Percentiles rank a stretch among this genome's conserved stretches.
Evolutionary conservation across 2,797 vertebrate species (phyloP).

Genomic region (Anisognathus igniventris): DNA sequence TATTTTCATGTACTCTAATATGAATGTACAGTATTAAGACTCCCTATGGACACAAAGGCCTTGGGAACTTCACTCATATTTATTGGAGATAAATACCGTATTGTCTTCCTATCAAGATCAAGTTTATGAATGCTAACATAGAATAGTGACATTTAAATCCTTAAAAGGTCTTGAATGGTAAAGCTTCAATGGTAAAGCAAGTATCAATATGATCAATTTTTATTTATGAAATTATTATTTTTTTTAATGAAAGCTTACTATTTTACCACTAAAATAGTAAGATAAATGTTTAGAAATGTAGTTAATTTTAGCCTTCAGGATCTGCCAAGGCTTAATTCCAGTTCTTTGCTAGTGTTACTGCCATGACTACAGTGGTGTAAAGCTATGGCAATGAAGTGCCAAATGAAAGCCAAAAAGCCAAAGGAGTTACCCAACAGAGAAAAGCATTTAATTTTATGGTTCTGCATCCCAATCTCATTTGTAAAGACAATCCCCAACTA

Average conservation of each 20-base stretch:
- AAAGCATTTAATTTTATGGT: background rate
- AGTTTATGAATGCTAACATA: constrained; percentile 43
- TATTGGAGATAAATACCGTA: constrained; percentile 7
- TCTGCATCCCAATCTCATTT: background rate
- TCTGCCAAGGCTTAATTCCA: background rate
- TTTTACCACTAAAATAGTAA: background rate
- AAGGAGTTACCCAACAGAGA: background rate
- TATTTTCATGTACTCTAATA: background rate
- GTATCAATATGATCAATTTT: constrained; percentile 38
- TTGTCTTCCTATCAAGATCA: constrained; percentile 33
- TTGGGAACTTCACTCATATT: background rate
- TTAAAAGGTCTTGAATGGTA: constrained; percentile 14
- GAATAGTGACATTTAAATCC: constrained; percentile 43
- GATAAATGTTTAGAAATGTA: background rate
- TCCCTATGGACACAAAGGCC: background rate
- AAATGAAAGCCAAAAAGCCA: background rate
- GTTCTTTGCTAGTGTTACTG: background rate
- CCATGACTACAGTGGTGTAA: background rate
- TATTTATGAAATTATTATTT: background rate
- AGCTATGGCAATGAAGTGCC: background rate
- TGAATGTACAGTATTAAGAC: background rate
- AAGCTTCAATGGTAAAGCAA: constrained; percentile 32
- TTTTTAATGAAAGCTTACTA: background rate
- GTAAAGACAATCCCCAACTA: background rate
- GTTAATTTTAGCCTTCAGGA: background rate